Conservation (phyloP, 1,140 invertebrate genomes). For the Amphibalanus amphitrite region DNA sequence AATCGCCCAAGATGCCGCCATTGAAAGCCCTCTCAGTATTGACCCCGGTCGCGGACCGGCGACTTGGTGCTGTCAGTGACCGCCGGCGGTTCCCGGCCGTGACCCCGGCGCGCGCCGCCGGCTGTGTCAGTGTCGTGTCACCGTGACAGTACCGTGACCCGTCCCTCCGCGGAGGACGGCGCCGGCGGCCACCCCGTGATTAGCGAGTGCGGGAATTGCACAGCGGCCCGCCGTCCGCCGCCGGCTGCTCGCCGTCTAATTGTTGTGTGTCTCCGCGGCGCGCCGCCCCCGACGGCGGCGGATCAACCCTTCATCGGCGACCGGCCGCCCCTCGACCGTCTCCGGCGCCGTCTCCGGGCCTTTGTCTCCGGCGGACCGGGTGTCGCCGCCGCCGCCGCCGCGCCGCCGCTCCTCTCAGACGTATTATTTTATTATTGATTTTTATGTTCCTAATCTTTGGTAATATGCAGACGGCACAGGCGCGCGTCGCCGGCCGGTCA, state of each 20-base stretch:
- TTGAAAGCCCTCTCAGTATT: not conserved
- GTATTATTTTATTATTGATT: conserved; percentile 1
- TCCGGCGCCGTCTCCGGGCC: not conserved
- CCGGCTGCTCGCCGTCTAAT: not conserved
- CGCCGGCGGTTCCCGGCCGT: too few relatives aligned
- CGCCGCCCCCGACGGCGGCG: too few relatives aligned
- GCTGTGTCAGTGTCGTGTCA: not conserved
- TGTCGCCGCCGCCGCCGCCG: not conserved
- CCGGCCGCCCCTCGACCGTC: too few relatives aligned
- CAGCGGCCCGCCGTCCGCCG: too few relatives aligned
- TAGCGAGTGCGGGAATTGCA: not conserved
- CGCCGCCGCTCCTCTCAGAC: not conserved
- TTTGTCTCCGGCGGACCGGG: not conserved
- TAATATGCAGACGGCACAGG: not conserved
- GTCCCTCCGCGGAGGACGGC: too few relatives aligned
- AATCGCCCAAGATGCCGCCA: not conserved
- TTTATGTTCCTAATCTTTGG: not conserved
- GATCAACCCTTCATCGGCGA: not conserved
- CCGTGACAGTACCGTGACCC: too few relatives aligned
- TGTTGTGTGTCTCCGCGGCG: not conserved
- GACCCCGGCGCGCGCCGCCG: too few relatives aligned
- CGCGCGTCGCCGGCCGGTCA: too few relatives aligned
- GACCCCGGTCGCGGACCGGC: not conserved
- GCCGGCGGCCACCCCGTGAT: not conserved
- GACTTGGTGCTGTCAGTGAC: not conserved